A percentile compares a stretch with the other conserved stretches of the same genome.
phyloP scores from a whole-genome alignment of 1,140 invertebrate genomes.

The Drosophila navojoa region DNA sequence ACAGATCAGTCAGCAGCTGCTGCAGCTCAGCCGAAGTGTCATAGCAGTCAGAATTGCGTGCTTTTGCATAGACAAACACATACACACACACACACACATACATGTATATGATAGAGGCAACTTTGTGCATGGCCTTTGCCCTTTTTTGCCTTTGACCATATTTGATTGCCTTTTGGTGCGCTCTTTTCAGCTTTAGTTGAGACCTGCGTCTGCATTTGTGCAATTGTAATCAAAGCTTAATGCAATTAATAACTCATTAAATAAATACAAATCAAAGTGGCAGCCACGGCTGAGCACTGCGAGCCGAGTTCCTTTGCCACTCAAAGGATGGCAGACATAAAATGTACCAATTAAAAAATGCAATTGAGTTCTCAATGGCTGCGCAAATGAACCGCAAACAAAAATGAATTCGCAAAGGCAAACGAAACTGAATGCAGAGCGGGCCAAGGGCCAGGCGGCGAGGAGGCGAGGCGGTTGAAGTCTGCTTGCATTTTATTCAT shows the following conservation, averaged over 20 bases:
- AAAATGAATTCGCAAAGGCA: constrained; percentile 27
- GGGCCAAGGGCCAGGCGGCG: too few relatives aligned
- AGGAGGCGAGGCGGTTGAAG: not conserved
- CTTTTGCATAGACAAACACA: too few relatives aligned
- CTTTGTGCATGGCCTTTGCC: constrained; percentile 5
- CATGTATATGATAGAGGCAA: not conserved
- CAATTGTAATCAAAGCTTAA: constrained; percentile 49
- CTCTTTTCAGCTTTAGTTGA: constrained; percentile 11
- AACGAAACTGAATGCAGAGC: not conserved
- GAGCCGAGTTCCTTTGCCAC: constrained; percentile 38
- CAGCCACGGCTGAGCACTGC: constrained; percentile 13
- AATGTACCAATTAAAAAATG: constrained; percentile 80
- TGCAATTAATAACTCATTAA: constrained; percentile 82
- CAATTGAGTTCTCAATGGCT: constrained; percentile 73
- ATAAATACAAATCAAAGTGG: constrained; percentile 82
- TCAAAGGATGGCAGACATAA: constrained; percentile 73
- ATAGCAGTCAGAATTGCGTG: too few relatives aligned
- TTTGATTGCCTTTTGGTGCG: not conserved
- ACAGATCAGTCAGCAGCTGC: too few relatives aligned
- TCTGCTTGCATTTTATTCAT: constrained; percentile 70
- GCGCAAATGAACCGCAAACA: constrained; percentile 73
- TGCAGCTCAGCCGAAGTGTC: too few relatives aligned
- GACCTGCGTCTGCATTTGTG: not conserved
- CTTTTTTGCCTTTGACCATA: constrained; percentile 23
- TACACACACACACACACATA: too few relatives aligned